Evolutionary conservation across 2,113 vertebrate genomes (phyloP).

Genomic region (Epinephelus cyanopodus): DNA sequence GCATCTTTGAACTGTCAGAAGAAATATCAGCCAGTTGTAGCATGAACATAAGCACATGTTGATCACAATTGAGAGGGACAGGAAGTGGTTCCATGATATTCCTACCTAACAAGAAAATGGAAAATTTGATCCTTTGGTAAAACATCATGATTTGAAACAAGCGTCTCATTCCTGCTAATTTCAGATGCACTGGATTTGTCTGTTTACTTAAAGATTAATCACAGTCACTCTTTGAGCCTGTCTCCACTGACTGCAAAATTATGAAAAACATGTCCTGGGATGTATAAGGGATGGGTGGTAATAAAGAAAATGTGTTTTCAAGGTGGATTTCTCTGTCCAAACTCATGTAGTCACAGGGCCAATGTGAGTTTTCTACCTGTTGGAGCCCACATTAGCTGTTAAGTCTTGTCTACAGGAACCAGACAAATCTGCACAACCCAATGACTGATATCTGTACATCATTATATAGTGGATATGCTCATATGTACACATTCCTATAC

Average conservation of each 20-base stretch:
- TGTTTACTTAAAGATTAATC: conserved; percentile 17
- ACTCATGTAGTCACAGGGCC: neutral
- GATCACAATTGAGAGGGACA: conserved; percentile 15
- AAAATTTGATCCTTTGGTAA: neutral
- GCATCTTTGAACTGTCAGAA: neutral
- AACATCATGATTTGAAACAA: neutral
- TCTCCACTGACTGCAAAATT: neutral
- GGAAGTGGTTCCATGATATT: neutral
- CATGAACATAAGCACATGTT: neutral
- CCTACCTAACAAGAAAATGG: neutral
- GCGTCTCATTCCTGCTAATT: neutral
- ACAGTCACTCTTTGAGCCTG: neutral
- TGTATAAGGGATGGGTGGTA: neutral
- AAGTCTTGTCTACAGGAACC: too few species aligned
- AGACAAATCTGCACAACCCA: too few species aligned
- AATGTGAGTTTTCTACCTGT: neutral
- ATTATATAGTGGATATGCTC: too few species aligned
- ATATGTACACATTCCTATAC: too few species aligned
- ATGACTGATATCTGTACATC: too few species aligned
- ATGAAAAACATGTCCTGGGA: neutral
- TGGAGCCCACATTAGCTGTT: too few species aligned
- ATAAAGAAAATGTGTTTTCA: neutral
- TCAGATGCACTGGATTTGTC: neutral
- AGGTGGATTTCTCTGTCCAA: neutral
- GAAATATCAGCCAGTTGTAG: neutral